Evolutionary conservation across 2,888 invertebrate genomes (phyloP).

Genomic region (Amiota mariae): DNA sequence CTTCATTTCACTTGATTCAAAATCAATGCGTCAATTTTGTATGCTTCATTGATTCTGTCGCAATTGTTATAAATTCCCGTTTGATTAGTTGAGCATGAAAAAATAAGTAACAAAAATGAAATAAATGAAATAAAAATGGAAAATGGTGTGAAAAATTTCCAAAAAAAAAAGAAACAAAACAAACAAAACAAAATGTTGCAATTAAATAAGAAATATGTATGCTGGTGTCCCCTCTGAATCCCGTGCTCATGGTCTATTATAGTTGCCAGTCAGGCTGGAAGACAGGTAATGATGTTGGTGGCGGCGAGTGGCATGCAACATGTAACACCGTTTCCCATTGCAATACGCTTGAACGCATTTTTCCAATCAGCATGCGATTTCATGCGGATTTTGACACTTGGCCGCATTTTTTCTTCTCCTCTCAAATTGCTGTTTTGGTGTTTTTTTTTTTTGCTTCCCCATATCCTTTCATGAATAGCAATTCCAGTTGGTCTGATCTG

Average conservation of each 20-base stretch:
- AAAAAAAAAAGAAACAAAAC: slow-evolving; percentile 2
- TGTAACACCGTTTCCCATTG: background rate
- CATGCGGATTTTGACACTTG: slow-evolving; percentile 57
- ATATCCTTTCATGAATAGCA: background rate
- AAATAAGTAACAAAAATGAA: background rate
- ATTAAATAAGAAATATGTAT: slow-evolving; percentile 9
- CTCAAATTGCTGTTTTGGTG: background rate
- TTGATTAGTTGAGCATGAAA: slow-evolving; percentile 12
- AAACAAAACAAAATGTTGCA: background rate
- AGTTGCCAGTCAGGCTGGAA: too few relatives aligned
- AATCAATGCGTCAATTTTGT: slow-evolving; percentile 19
- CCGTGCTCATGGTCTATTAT: too few relatives aligned
- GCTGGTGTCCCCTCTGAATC: background rate
- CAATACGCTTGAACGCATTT: slow-evolving; percentile 27
- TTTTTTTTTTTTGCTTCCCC: slow-evolving; percentile 44
- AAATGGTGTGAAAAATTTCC: slow-evolving; percentile 16
- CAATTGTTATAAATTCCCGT: slow-evolving; percentile 21
- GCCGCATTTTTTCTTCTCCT: slow-evolving; percentile 54
- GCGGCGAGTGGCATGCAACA: slow-evolving; percentile 9
- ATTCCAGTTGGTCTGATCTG: slow-evolving; percentile 24
- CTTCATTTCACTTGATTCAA: background rate
- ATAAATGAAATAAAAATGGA: slow-evolving; percentile 2
- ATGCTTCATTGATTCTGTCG: slow-evolving; percentile 19
- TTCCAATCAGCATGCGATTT: slow-evolving; percentile 20
- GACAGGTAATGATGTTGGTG: background rate